phyloP scores from a whole-genome alignment of 2,888 invertebrate species.

The Heliconius aoede region DNA sequence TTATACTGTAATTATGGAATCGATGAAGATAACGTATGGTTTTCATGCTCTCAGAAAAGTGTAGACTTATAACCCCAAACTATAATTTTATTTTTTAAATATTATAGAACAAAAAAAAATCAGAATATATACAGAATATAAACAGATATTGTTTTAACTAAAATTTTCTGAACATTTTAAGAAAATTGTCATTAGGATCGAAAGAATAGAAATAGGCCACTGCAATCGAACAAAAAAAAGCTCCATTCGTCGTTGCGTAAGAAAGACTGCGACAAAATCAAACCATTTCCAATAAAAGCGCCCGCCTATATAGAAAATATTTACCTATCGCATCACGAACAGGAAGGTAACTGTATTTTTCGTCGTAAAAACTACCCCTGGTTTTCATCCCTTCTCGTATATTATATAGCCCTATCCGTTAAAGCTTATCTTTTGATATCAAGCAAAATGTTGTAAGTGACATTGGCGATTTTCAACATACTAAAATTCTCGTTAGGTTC shows the following conservation, averaged over 20 bases:
- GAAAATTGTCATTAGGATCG: neutral
- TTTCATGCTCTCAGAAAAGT: neutral
- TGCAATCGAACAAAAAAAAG: conserved; percentile 35
- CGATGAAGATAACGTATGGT: neutral
- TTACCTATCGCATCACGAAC: conserved; percentile 64
- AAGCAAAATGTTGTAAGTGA: conserved; percentile 49
- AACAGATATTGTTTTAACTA: neutral
- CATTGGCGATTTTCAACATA: conserved; percentile 30
- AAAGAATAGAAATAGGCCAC: conserved; percentile 23
- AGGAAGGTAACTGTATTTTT: conserved; percentile 65
- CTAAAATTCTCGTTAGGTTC: neutral
- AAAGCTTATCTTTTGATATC: conserved; percentile 58
- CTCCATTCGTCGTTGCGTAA: conserved; percentile 36
- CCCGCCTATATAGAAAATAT: conserved; percentile 56
- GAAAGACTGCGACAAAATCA: conserved; percentile 51
- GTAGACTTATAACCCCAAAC: neutral
- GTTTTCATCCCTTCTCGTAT: conserved; percentile 62
- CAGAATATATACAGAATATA: too few relatives aligned
- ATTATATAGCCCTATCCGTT: conserved; percentile 56
- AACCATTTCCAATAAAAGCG: conserved; percentile 53
- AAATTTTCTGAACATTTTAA: neutral
- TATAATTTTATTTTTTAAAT: too few relatives aligned
- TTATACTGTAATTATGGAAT: neutral
- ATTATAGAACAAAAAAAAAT: too few relatives aligned
- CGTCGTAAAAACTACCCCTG: conserved; percentile 73